Conservation (phyloP, 2,113 vertebrate genomes). For the Melanotaenia duboulayi region DNA sequence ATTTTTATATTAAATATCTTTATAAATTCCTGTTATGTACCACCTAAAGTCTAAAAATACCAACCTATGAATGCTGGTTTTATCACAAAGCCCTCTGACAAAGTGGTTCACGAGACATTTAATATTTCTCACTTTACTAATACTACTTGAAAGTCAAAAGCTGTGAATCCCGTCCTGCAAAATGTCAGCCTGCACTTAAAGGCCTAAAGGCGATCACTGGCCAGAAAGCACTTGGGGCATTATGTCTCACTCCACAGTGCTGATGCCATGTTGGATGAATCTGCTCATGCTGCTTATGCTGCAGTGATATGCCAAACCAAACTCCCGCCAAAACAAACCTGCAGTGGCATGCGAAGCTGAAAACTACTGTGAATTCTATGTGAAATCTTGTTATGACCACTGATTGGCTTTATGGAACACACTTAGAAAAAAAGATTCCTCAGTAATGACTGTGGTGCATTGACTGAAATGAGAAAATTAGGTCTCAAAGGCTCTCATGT, state of each 20-base stretch:
- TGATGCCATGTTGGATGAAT: conserved; percentile 35
- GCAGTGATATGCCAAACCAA: conserved; percentile 18
- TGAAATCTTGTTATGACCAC: conserved; percentile 9
- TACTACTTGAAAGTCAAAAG: conserved; percentile 22
- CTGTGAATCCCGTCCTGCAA: conserved; percentile 19
- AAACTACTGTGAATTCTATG: conserved; percentile 14
- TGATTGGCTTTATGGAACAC: conserved; percentile 15
- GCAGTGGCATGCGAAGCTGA: conserved; percentile 20
- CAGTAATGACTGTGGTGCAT: neutral
- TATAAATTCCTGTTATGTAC: neutral
- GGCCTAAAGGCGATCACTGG: neutral
- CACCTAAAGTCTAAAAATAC: neutral
- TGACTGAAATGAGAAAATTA: conserved; percentile 20
- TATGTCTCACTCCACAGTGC: conserved; percentile 20
- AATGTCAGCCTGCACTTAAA: conserved; percentile 35
- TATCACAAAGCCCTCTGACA: neutral
- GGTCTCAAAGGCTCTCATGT: neutral
- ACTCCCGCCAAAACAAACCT: conserved; percentile 44
- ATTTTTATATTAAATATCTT: neutral
- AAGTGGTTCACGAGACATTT: conserved; percentile 9
- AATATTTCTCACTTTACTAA: conserved; percentile 10
- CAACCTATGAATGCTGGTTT: neutral
- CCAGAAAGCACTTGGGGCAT: conserved; percentile 18
- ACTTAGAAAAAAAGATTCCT: neutral
- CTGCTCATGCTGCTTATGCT: conserved; percentile 9